Conservation (phyloP, 2,113 vertebrate species). For the Sphaerodactylus townsendi region DNA sequence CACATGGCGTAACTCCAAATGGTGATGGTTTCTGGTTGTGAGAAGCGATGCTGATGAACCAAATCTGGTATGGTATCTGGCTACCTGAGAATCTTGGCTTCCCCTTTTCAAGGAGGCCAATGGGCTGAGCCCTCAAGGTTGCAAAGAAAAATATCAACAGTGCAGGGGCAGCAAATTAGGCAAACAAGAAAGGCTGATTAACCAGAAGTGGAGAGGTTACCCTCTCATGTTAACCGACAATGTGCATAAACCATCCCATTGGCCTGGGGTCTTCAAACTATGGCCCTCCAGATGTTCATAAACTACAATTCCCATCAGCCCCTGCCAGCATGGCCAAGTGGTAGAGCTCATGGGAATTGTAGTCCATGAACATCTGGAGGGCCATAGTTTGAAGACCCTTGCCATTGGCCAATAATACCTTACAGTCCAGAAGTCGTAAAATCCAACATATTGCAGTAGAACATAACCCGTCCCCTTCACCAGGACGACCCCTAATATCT, state of each 20-base stretch:
- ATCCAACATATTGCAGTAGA: neutral
- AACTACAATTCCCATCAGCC: too few relatives aligned
- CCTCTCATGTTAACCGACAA: neutral
- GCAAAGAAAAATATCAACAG: neutral
- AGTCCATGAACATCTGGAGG: too few relatives aligned
- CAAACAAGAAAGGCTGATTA: neutral
- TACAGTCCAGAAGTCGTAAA: neutral
- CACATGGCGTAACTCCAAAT: neutral
- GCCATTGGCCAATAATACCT: neutral
- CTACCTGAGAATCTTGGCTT: constrained; percentile 1
- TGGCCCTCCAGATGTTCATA: too few relatives aligned
- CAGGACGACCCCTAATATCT: neutral
- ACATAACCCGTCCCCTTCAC: neutral
- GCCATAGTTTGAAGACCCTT: too few relatives aligned
- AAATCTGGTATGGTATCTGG: neutral
- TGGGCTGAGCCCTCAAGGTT: neutral
- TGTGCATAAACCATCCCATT: neutral
- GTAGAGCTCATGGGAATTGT: too few relatives aligned
- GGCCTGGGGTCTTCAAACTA: too few relatives aligned
- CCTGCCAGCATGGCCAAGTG: too few relatives aligned
- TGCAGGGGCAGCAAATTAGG: neutral
- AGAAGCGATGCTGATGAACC: neutral
- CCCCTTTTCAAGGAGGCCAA: neutral
- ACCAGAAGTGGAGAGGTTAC: neutral
- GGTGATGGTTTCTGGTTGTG: neutral